These are phyloP conservation scores for Drosophila eohydei DNA, from an alignment of 2,888 invertebrate genomes.

Conservation along the genomic window DNA sequence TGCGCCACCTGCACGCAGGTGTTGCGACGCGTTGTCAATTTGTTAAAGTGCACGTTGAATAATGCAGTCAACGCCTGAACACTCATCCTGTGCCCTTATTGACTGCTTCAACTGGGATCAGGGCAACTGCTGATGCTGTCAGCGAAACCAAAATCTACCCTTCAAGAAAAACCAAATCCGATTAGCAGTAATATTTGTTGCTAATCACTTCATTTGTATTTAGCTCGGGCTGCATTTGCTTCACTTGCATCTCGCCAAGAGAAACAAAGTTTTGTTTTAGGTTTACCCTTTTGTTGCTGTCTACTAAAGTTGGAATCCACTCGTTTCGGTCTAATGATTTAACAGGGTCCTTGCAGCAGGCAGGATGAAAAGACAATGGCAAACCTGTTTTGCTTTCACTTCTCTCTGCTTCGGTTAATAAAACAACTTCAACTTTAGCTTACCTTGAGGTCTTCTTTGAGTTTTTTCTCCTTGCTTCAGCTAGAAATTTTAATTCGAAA, in stretches of 20 bases:
- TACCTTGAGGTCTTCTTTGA: not conserved
- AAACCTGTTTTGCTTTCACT: not conserved
- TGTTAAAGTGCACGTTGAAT: conserved; percentile 74
- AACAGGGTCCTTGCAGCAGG: conserved; percentile 20
- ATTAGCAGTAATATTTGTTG: conserved; percentile 52
- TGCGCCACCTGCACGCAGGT: conserved; percentile 33
- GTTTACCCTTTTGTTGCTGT: not conserved
- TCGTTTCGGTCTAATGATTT: conserved; percentile 51
- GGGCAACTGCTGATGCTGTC: not conserved
- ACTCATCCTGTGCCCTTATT: conserved; percentile 29
- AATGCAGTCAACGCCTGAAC: conserved; percentile 49
- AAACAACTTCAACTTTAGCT: conserved; percentile 22
- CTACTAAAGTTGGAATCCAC: conserved; percentile 44
- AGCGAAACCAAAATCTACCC: not conserved
- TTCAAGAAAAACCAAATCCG: conserved; percentile 24
- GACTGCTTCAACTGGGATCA: conserved; percentile 30
- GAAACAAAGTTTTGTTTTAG: conserved; percentile 14
- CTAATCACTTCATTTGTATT: conserved; percentile 8
- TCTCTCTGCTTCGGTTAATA: conserved; percentile 24
- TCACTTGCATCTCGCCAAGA: conserved; percentile 4
- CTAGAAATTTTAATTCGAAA: not conserved
- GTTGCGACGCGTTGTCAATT: conserved; percentile 54
- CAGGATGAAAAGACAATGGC: conserved; percentile 23
- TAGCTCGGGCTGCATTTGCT: conserved; percentile 13
- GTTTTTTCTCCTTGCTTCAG: too few relatives aligned